Percentiles rank a stretch among this genome's conserved stretches.
Conservation (phyloP, 2,113 vertebrate genomes). For the Strigops habroptila region DNA sequence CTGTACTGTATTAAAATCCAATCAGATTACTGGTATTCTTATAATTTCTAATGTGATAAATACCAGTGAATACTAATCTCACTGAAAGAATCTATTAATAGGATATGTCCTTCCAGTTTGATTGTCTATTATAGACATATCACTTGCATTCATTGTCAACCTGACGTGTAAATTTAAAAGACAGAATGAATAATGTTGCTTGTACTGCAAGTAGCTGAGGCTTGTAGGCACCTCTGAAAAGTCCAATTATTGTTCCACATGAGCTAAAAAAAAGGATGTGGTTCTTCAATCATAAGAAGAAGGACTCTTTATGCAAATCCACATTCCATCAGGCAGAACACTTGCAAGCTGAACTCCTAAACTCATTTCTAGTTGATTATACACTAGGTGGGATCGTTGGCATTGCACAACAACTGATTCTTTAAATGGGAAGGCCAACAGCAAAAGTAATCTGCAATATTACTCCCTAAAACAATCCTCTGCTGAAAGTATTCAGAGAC, state of each 20-base stretch:
- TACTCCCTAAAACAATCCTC: background rate
- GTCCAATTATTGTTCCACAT: background rate
- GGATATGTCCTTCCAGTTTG: background rate
- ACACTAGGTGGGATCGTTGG: background rate
- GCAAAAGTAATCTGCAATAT: background rate
- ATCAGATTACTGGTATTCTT: background rate
- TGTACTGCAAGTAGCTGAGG: background rate
- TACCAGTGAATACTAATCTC: background rate
- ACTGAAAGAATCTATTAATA: background rate
- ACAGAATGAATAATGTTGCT: background rate
- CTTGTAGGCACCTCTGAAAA: background rate
- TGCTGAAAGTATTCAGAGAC: slow-evolving; percentile 1
- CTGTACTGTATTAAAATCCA: background rate
- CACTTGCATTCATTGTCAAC: background rate
- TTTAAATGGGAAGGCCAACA: background rate
- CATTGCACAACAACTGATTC: slow-evolving; percentile 7
- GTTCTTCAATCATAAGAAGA: background rate
- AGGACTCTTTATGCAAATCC: background rate
- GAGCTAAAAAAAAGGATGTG: background rate
- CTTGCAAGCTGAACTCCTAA: slow-evolving; percentile 6
- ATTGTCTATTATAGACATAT: background rate
- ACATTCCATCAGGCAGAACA: background rate
- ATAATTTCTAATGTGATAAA: background rate
- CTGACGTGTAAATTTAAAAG: background rate
- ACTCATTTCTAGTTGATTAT: slow-evolving; percentile 22